Conservation (phyloP, 2,797 vertebrate genomes). For the Schizopygopsis malacanthus region DNA sequence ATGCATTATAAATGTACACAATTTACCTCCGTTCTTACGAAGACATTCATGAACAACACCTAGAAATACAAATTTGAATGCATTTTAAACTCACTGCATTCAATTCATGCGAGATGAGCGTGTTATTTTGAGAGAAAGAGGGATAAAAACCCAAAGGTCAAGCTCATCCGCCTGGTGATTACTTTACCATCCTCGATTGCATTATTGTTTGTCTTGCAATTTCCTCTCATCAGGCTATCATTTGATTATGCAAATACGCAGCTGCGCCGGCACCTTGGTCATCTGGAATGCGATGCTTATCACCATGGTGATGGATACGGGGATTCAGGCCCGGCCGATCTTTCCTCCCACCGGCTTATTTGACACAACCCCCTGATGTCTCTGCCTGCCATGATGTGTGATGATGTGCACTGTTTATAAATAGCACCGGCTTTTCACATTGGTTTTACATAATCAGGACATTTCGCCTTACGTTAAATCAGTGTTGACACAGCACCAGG, state of each 20-base stretch:
- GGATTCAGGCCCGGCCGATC: background rate
- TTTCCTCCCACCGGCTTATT: constrained; percentile 10
- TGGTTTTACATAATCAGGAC: constrained; percentile 58
- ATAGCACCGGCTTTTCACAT: constrained; percentile 54
- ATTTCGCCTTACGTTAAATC: constrained; percentile 54
- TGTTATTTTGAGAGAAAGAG: background rate
- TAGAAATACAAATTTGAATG: background rate
- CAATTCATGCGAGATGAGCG: background rate
- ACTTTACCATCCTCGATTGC: constrained; percentile 33
- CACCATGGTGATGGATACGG: constrained; percentile 8
- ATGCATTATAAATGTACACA: background rate
- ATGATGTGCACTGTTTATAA: constrained; percentile 49
- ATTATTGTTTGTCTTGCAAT: constrained; percentile 54
- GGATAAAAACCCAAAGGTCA: constrained; percentile 45
- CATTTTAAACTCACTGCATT: constrained; percentile 25
- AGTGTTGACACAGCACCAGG: constrained; percentile 55
- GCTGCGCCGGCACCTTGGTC: constrained; percentile 36
- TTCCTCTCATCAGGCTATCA: constrained; percentile 53
- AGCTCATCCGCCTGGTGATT: constrained; percentile 27
- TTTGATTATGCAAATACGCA: constrained; percentile 56
- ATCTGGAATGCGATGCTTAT: constrained; percentile 39
- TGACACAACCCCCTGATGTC: constrained; percentile 20
- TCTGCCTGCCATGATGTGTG: constrained; percentile 23
- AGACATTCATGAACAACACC: constrained; percentile 16
- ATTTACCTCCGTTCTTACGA: background rate